Percentiles rank a stretch among this genome's conserved stretches.
phyloP scores from a whole-genome alignment of 2,797 vertebrate species.

The Botia almorhae region DNA sequence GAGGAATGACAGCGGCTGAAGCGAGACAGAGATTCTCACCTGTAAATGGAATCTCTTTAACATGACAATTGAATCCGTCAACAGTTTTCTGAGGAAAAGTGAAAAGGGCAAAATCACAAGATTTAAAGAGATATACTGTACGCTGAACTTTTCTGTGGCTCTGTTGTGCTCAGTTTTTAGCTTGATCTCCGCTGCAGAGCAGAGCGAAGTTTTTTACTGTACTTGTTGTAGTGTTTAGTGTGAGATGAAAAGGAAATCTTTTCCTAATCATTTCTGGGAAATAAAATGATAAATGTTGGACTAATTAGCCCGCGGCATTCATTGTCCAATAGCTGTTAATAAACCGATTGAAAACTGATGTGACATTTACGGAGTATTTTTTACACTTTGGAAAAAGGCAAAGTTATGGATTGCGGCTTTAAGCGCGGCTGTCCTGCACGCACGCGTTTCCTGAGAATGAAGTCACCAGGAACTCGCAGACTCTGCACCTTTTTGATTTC shows the following conservation, averaged over 20 bases:
- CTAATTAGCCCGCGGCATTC: neutral
- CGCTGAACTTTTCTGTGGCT: neutral
- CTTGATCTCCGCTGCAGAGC: too few relatives aligned
- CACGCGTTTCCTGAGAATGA: neutral
- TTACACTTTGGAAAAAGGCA: too few relatives aligned
- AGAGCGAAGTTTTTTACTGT: too few relatives aligned
- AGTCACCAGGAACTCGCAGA: conserved; percentile 33
- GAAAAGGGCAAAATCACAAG: neutral
- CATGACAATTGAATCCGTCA: conserved; percentile 10
- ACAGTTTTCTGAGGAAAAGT: neutral
- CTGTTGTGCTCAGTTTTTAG: too few relatives aligned
- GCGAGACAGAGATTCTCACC: neutral
- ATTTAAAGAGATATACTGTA: neutral
- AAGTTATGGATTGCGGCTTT: too few relatives aligned
- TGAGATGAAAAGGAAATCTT: neutral
- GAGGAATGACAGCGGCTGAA: neutral
- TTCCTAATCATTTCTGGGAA: neutral
- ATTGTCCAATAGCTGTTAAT: neutral
- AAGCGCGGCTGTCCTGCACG: neutral
- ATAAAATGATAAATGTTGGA: neutral
- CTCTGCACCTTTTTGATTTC: conserved; percentile 34
- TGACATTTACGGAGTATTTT: neutral
- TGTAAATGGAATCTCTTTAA: conserved; percentile 12
- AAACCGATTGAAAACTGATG: neutral
- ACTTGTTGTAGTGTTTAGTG: too few relatives aligned